These are phyloP conservation scores for Channallabes apus DNA, from an alignment of 2,797 vertebrate species.

Conservation along the genomic window DNA sequence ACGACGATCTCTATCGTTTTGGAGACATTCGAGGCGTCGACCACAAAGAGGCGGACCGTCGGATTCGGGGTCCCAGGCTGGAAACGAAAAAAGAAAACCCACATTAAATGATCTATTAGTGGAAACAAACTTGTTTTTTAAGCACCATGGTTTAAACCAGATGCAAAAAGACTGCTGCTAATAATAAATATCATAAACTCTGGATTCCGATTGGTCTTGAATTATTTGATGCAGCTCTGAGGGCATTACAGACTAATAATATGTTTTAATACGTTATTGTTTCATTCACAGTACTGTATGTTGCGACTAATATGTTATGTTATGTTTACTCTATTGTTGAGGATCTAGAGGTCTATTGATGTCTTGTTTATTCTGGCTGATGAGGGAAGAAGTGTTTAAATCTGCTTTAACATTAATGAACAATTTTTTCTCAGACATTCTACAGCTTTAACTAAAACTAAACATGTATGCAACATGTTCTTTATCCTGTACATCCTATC, in stretches of 20 bases:
- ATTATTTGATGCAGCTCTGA: background rate
- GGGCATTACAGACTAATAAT: background rate
- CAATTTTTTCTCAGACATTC: no score
- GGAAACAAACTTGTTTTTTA: background rate
- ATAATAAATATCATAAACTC: background rate
- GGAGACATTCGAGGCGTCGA: constrained; percentile 67
- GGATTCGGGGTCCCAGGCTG: constrained; percentile 73
- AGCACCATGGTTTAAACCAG: background rate
- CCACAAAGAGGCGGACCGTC: constrained; percentile 82
- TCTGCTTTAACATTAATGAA: background rate
- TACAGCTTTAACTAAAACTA: background rate
- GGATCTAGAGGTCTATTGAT: background rate
- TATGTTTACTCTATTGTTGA: no score
- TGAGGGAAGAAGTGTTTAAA: background rate
- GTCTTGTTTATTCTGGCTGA: no score
- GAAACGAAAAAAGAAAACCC: background rate
- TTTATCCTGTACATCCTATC: no score
- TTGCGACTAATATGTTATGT: no score
- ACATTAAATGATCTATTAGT: background rate
- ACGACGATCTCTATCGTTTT: constrained; percentile 74
- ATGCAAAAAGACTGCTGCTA: background rate
- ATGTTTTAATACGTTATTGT: background rate
- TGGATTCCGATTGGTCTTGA: background rate
- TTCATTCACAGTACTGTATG: background rate
- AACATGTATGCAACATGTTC: background rate